Conservation (phyloP, 2,113 vertebrate species). For the Misgurnus mizolepis region DNA sequence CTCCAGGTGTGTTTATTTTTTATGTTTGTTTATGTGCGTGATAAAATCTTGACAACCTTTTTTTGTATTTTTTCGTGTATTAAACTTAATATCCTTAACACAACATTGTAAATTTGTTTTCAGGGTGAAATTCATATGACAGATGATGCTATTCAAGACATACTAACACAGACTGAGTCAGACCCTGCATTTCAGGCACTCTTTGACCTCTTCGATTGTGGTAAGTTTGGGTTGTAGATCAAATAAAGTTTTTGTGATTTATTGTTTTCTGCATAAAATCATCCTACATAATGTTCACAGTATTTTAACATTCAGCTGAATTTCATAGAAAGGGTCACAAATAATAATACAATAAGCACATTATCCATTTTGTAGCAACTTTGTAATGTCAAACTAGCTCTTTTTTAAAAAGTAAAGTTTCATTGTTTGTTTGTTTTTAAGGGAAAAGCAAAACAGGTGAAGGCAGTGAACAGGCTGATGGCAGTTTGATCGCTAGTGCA, state of each 20-base stretch:
- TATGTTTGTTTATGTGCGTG: background rate
- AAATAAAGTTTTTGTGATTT: background rate
- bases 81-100: background rate
- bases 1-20: constrained; percentile 79
- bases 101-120: background rate
- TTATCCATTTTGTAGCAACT: background rate
- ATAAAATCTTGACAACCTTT: background rate
- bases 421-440: constrained; percentile 52
- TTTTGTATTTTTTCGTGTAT: too few relatives aligned
- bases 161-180: constrained; percentile 94
- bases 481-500: constrained; percentile 66
- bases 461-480: constrained; percentile 71
- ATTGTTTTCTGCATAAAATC: too few relatives aligned
- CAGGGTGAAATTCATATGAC: constrained; percentile 98
- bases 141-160: constrained; percentile 95
- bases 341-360: background rate
- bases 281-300: too few relatives aligned
- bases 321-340: too few relatives aligned
- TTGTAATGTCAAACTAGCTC: background rate
- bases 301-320: too few relatives aligned
- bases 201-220: constrained; percentile 94
- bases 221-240: constrained; percentile 67
- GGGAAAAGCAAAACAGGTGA: constrained; percentile 83
- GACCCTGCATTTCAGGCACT: constrained; percentile 97
- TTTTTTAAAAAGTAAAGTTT: background rate